Base-by-base conservation (phyloP, 2,888 invertebrate species). In the Euzophera pinguis region DNA sequence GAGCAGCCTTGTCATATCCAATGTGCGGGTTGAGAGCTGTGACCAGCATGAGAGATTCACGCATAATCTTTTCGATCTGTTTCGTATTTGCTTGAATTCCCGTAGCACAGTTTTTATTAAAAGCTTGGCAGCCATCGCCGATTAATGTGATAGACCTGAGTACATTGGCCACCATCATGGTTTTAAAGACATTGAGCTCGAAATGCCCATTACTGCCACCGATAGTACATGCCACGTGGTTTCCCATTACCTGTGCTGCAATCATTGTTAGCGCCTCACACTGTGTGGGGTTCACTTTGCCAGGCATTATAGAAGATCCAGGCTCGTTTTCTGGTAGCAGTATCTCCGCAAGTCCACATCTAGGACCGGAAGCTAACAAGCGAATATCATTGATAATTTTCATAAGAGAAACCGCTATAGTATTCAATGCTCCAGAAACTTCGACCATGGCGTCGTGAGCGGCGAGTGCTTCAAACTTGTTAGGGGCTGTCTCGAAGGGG, bases 241-340 rank as follows among this genome's bases (percentile, higher is more conserved):
- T 99, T 47, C 99, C 99, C 96, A 99, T 98, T 52, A 99, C 98
- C 79, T 97, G 97, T 4, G 97, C 97, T 2, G 96, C 94, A 0
- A 99, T 94, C 99, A 99, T 99, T 0, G 99, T 99, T 48, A 99
- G 91, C 0, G 99, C 95, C 80, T 99, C 99, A 84, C 99, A 99
- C 79, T 99, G 99, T 0, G 99, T 99, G 5, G 99, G 99, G 89
- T 99, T 99, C 52, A 99, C 98, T 90, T 99, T 99, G 48, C 98
- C 95, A 94, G 78, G n/a, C 99, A 99, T 99, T 64, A 99, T 99
- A n/a, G 98, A 98, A 71, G 98, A 98, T 1, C 99, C 99, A 0
- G 99, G 99, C 77, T 99, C 99, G 81, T 99, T 99, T 90, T 99
- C 99, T 0, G 99, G 99, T 64, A 99, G 92, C 57, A 93, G 92